Percentiles rank a stretch among this genome's conserved stretches.
phyloP scores from a whole-genome alignment of 1,140 invertebrate genomes.

The Drosophila subpulchrella region DNA sequence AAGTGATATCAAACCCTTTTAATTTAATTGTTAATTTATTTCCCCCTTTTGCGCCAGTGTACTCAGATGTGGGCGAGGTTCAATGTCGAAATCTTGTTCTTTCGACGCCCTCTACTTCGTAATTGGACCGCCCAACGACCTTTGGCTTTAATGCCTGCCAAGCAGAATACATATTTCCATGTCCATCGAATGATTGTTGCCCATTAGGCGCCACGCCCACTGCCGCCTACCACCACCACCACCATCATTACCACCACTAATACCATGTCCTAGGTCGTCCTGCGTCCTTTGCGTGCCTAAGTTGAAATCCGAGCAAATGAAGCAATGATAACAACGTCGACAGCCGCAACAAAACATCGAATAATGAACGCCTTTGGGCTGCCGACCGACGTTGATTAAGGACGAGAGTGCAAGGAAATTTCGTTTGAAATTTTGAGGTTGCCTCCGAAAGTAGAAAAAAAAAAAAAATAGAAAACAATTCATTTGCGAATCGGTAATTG shows the following conservation, averaged over 20 bases:
- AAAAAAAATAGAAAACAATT: slow-evolving; percentile 1
- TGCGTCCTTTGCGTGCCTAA: slow-evolving; percentile 72
- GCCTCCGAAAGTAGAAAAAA: slow-evolving; percentile 10
- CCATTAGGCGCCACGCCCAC: slow-evolving; percentile 71
- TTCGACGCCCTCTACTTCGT: slow-evolving; percentile 23
- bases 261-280: slow-evolving; percentile 6
- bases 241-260: not conserved
- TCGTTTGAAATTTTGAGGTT: slow-evolving; percentile 61
- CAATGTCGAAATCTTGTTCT: slow-evolving; percentile 48
- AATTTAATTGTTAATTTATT: not conserved
- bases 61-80: slow-evolving; percentile 37
- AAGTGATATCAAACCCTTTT: too few relatives aligned
- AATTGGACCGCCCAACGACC: slow-evolving; percentile 31
- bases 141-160: slow-evolving; percentile 32
- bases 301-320: slow-evolving; percentile 77
- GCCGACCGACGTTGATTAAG: slow-evolving; percentile 65
- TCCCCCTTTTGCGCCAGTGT: not conserved
- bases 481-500: slow-evolving; percentile 55
- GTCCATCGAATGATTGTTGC: slow-evolving; percentile 13
- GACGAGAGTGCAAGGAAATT: slow-evolving; percentile 68
- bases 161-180: slow-evolving; percentile 45
- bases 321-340: slow-evolving; percentile 66
- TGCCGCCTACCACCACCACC: not conserved
- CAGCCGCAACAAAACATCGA: slow-evolving; percentile 26
- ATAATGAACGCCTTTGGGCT: slow-evolving; percentile 59